Conservation (phyloP, 1,140 invertebrate species). For the Saxidomus purpurata region DNA sequence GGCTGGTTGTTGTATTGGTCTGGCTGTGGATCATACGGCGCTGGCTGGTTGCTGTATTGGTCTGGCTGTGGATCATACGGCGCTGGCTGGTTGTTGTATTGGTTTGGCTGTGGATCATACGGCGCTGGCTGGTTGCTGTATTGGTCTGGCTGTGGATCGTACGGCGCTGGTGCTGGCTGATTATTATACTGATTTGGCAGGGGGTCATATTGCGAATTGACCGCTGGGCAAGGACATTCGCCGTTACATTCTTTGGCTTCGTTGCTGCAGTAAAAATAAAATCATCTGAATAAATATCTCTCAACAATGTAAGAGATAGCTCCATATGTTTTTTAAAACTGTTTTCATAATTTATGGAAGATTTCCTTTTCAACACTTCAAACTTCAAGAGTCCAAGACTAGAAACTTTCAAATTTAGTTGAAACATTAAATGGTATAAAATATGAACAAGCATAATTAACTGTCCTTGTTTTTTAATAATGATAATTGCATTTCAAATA, state of each 20-base stretch:
- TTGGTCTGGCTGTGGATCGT: background rate
- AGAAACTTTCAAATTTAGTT: no score
- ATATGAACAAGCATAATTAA: no score
- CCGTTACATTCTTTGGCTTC: constrained; percentile 27
- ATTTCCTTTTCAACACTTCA: no score
- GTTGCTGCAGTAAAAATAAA: background rate
- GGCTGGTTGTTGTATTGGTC: background rate
- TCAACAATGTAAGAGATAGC: no score
- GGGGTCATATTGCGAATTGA: background rate
- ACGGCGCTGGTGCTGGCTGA: background rate
- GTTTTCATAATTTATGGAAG: no score
- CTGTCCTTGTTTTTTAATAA: no score
- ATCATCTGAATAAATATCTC: no score
- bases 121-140: background rate
- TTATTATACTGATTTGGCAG: background rate
- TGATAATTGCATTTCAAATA: no score
- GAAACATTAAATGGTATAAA: no score
- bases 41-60: background rate
- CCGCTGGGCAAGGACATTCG: constrained; percentile 27
- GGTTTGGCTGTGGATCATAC: background rate
- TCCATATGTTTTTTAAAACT: no score
- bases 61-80: background rate
- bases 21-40: background rate
- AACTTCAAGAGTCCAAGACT: no score
- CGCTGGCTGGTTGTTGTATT: background rate